Evolutionary conservation across 2,888 invertebrate genomes (phyloP), one percentile per base, ranked within the genome.

Genomic region (Gerosis bhagava): DNA sequence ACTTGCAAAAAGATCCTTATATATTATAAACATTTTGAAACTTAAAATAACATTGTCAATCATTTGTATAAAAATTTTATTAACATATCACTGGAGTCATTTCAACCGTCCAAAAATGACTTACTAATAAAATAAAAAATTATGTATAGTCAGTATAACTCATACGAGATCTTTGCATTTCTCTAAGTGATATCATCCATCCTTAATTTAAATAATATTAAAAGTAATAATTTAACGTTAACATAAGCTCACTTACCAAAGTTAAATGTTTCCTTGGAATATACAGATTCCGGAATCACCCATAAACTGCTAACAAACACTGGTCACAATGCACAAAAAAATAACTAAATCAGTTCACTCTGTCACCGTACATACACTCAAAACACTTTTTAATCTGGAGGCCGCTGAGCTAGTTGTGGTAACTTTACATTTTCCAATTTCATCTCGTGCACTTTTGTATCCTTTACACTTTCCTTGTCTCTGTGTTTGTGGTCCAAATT

Each of bases 341-440:
- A 11, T 12, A 21, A 29, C 29, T n/a, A 44, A 34, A 17, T 4
- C 35, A 36, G 34, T 34, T 11, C 22, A 13, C 22, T 22, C 15
- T 12, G 17, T 44, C 36, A 17, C 35, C 4, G 25, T 7, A 1
- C 5, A 11, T n/a, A n/a, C n/a, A n/a, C n/a, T n/a, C n/a, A n/a
- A n/a, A n/a, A n/a, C n/a, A 11, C 11, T 3, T 17, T 12, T 45
- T 45, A 45, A 45, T 39, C 45, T 2, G 46, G 39, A 17, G 39
- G 39, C 32, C 21, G 72, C 32, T 82, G 77, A 1, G 76, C 70
- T 28, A 73, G 67, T 22, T 70, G 69, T 44, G 75, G 71, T 66
- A 77, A 66, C 65, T 79, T 79, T 5, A 62, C 67, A 53, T 66
- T 56, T n/a, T n/a, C n/a, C n/a, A n/a, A n/a, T n/a, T n/a, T n/a